phyloP scores from a whole-genome alignment of 2,113 vertebrate genomes.

The Callipepla squamata region DNA sequence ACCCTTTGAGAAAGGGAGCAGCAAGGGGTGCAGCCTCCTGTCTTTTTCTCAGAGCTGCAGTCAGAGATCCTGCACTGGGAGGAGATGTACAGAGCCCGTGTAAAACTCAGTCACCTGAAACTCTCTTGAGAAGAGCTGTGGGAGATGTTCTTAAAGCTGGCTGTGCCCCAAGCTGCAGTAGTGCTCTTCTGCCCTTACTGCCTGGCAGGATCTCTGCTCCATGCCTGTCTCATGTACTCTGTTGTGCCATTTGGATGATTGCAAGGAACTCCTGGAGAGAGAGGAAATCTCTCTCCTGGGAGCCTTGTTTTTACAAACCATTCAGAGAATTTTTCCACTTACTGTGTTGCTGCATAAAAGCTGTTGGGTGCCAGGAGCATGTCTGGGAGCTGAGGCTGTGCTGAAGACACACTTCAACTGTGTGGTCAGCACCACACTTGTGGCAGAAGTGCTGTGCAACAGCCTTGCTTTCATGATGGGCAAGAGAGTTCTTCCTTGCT shows the following conservation, averaged over 20 bases:
- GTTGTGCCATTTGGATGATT: background rate
- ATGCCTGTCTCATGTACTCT: background rate
- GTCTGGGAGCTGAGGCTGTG: accelerated
- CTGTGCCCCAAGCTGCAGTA: background rate
- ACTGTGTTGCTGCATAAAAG: background rate
- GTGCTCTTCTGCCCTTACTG: background rate
- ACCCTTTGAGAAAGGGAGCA: conserved; percentile 10
- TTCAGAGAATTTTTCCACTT: background rate
- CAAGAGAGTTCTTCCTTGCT: background rate
- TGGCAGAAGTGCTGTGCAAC: background rate
- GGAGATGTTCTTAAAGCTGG: background rate
- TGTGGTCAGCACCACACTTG: accelerated
- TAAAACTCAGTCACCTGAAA: conserved; percentile 39
- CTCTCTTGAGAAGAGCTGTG: background rate
- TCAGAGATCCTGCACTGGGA: background rate
- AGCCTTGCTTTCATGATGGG: background rate
- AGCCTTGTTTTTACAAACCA: background rate
- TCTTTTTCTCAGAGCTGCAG: conserved; percentile 17
- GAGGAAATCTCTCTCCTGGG: background rate
- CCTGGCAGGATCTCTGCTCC: background rate
- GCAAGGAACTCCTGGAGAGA: background rate
- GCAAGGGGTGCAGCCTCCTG: background rate
- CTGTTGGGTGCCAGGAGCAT: background rate
- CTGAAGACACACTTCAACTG: background rate
- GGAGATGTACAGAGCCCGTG: background rate